A percentile compares a stretch with the other conserved stretches of the same genome.
phyloP scores from a whole-genome alignment of 1,140 invertebrate genomes.

The Phortica variegata region DNA sequence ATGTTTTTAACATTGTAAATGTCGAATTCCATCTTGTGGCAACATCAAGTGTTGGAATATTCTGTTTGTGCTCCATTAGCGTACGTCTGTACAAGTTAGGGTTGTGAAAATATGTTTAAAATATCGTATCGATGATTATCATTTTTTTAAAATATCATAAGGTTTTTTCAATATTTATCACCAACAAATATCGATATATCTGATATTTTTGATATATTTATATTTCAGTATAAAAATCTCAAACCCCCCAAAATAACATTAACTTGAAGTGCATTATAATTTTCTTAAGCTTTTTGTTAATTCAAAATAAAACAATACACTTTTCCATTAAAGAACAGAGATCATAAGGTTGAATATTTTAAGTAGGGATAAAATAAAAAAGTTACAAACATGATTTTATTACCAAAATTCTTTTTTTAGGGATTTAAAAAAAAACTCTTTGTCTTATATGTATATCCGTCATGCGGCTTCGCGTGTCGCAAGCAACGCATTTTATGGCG shows the following conservation, averaged over 20 bases:
- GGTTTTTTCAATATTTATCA: slow-evolving; percentile 2
- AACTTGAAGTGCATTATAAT: slow-evolving; percentile 2
- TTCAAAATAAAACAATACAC: not conserved
- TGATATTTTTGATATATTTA: slow-evolving; percentile 4
- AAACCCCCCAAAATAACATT: slow-evolving; percentile 4
- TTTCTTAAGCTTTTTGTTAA: not conserved
- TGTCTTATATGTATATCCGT: slow-evolving; percentile 1
- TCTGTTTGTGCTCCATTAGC: not conserved
- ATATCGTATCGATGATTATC: slow-evolving; percentile 5
- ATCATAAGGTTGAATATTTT: no score
- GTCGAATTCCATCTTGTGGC: slow-evolving; percentile 1
- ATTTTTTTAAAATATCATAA: slow-evolving; percentile 3
- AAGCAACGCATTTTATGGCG: slow-evolving; percentile 2
- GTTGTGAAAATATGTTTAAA: slow-evolving; percentile 4
- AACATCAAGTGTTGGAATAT: slow-evolving; percentile 3
- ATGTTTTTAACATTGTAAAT: not conserved
- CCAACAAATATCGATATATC: not conserved
- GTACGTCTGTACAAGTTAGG: slow-evolving; percentile 1
- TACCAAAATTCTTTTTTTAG: not conserved
- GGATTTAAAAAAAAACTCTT: not conserved
- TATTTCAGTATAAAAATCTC: slow-evolving; percentile 2
- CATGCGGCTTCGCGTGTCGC: slow-evolving; percentile 3
- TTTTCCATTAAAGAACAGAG: slow-evolving; percentile 4
- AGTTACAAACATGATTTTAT: not conserved
- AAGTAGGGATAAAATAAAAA: not conserved